A percentile compares a stretch with the other conserved stretches of the same genome.
These are phyloP conservation scores for Brachyhypopomus occidentalis DNA, from an alignment of 2,113 vertebrate genomes.

Conservation along the genomic window DNA sequence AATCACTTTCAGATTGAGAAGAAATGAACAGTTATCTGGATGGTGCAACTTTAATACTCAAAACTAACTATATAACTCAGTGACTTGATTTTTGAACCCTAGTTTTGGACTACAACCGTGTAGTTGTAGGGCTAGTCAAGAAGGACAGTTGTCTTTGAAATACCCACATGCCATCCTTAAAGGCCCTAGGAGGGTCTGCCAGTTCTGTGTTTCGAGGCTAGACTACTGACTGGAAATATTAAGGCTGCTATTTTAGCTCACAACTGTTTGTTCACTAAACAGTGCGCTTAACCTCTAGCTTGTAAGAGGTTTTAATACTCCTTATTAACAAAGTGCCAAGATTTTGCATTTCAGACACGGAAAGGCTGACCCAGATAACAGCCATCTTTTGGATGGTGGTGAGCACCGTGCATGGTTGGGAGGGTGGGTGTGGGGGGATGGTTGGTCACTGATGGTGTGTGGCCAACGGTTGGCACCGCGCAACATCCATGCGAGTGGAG, in stretches of 20 bases:
- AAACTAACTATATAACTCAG: too few species aligned
- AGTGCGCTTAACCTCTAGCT: slow-evolving; percentile 1
- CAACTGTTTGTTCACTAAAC: slow-evolving; percentile 1
- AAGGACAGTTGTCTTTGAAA: slow-evolving; percentile 15
- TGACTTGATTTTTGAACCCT: background rate
- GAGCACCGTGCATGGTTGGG: background rate
- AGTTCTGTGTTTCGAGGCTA: background rate
- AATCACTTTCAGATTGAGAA: background rate
- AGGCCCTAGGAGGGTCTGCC: background rate
- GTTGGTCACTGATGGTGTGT: slow-evolving; percentile 49
- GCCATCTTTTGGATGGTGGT: slow-evolving; percentile 16
- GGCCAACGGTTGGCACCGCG: slow-evolving; percentile 50
- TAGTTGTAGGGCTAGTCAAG: background rate
- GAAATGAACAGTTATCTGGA: background rate
- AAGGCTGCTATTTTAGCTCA: slow-evolving; percentile 3
- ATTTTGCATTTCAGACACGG: slow-evolving; percentile 13
- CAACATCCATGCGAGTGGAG: slow-evolving; percentile 45
- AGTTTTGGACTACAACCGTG: background rate
- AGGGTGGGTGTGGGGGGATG: background rate
- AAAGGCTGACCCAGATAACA: slow-evolving; percentile 31
- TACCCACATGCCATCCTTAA: slow-evolving; percentile 3
- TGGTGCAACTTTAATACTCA: background rate
- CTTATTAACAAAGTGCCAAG: slow-evolving; percentile 15
- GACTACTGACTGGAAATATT: background rate
- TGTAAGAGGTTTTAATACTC: slow-evolving; percentile 11